Conservation (phyloP, 2,113 vertebrate genomes). For the Eidolon helvum region DNA sequence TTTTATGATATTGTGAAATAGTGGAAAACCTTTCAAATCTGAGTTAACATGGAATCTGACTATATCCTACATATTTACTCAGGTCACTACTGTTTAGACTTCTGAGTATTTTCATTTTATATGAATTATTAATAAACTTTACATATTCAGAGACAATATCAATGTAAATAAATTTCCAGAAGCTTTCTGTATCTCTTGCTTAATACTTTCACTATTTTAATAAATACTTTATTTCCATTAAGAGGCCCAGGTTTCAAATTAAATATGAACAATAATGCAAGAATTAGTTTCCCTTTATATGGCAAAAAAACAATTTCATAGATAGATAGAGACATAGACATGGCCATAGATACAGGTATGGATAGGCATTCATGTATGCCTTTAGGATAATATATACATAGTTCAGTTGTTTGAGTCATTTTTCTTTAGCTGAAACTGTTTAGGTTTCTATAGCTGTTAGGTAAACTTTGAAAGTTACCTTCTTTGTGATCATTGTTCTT, state of each 20-base stretch:
- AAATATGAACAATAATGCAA: neutral
- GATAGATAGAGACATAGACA: neutral
- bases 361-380: fast-evolving
- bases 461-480: neutral
- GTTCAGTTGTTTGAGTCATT: neutral
- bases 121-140: neutral
- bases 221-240: neutral
- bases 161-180: neutral
- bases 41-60: neutral
- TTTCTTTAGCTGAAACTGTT: neutral
- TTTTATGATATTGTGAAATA: neutral
- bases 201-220: neutral
- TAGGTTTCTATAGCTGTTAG: neutral
- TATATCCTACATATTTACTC: neutral
- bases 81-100: neutral
- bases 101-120: neutral
- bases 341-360: fast-evolving
- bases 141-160: neutral
- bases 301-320: neutral
- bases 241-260: neutral
- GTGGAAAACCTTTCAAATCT: neutral
- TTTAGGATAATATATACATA: neutral
- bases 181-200: neutral
- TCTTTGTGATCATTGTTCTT: neutral
- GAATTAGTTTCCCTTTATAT: neutral